Conservation (phyloP, 2,797 vertebrate species). For the Anabacerthia variegaticeps region DNA sequence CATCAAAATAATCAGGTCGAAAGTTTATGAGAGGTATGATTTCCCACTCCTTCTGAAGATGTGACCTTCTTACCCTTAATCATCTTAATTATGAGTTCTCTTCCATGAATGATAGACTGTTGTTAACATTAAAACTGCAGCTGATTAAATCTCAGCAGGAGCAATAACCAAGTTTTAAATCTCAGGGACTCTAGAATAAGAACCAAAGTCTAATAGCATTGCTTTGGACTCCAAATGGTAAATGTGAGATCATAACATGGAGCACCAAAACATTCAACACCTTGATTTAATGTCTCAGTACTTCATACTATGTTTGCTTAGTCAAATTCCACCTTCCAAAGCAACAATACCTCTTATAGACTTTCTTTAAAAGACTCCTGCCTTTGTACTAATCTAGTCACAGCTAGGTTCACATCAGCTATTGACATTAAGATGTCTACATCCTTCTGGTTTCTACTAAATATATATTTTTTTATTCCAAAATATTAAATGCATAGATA, state of each 20-base stretch:
- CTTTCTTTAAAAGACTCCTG: neutral
- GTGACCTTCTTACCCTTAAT: neutral
- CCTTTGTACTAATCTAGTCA: neutral
- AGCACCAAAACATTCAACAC: neutral
- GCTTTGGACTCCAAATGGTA: neutral
- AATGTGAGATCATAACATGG: neutral
- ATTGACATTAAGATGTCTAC: neutral
- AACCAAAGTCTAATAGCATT: neutral
- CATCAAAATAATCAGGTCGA: neutral
- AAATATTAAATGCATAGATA: neutral
- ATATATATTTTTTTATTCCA: neutral
- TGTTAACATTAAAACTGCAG: neutral
- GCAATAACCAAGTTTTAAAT: neutral
- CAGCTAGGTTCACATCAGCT: neutral
- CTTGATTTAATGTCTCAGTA: neutral
- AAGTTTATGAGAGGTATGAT: neutral
- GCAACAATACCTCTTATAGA: neutral
- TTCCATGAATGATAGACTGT: neutral
- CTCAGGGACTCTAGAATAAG: neutral
- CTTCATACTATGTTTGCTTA: neutral
- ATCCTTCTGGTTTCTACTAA: neutral
- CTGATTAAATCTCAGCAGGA: constrained; percentile 23
- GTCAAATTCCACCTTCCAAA: neutral
- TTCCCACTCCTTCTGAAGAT: neutral
- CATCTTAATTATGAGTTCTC: neutral